Percentiles rank a stretch among this genome's conserved stretches.
Conservation (phyloP, 92 coral and sea anemone genomes). For the Phymanthus crucifer region DNA sequence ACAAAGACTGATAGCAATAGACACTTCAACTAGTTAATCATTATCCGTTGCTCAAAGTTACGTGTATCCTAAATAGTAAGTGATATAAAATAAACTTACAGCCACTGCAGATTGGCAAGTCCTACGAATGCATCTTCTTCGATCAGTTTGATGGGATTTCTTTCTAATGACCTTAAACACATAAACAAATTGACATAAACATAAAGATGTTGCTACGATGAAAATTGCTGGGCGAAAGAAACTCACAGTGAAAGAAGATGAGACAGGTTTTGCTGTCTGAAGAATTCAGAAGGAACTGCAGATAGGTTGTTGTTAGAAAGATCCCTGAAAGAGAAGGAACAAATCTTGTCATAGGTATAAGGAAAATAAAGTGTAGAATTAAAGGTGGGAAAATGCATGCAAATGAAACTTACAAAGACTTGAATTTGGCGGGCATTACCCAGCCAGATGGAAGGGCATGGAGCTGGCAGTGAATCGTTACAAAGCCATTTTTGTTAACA, state of each 20-base stretch:
- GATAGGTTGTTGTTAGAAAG: slow-evolving; percentile 22
- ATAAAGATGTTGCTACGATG: not conserved
- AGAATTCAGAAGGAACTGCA: slow-evolving; percentile 17
- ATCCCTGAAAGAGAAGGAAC: slow-evolving; percentile 18
- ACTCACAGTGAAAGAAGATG: slow-evolving; percentile 23
- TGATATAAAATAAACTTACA: slow-evolving; percentile 13
- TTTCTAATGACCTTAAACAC: slow-evolving; percentile 21
- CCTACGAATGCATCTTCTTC: slow-evolving; percentile 33
- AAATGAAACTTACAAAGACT: slow-evolving; percentile 15
- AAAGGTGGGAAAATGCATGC: not conserved
- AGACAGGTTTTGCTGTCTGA: slow-evolving; percentile 9
- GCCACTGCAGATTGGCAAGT: slow-evolving; percentile 5
- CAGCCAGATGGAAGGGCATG: not conserved
- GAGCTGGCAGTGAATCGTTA: not conserved
- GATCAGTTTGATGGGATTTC: slow-evolving; percentile 19
- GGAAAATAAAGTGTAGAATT: not conserved
- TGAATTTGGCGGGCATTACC: not conserved
- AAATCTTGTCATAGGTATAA: not conserved
- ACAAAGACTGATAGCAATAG: not conserved
- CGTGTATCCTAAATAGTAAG: not conserved
- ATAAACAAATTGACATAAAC: not conserved
- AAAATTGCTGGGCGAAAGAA: not conserved
- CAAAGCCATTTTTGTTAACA: not conserved
- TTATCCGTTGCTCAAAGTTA: not conserved
- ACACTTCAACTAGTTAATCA: too few species aligned